Base-by-base conservation (phyloP, 2,797 vertebrate species). In the Staurois parvus region DNA sequence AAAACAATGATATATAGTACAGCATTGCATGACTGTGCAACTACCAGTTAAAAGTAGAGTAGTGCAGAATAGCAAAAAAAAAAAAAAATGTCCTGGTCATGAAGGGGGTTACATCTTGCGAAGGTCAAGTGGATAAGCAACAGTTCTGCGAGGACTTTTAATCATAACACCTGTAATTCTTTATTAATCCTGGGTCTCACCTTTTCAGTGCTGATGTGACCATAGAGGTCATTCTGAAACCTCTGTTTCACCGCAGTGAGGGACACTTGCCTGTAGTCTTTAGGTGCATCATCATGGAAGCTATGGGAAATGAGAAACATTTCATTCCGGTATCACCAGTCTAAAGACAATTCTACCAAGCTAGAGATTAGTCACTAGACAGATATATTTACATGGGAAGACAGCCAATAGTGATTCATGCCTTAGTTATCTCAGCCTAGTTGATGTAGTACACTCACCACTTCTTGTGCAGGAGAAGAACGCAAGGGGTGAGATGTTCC, bases 161-260 rank as follows among this genome's bases (percentile, higher is more conserved):
- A 52, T 52, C 15, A 24, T 59, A n/a, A 59, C 0, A 59, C 8
- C 6, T 24, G 6, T 24, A 9, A 59, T 59, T 52, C 15, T 6
- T 64, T 64, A 11, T 10, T 26, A n/a, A n/a, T 4, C 28, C 7
- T 7, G 1, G 3, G 28, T n/a, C 75, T 87, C 69, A 99, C 98
- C 94, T 94, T 91, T 37, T 98, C 96, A 90, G 95, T 97, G 88
- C 97, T 96, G 91, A 99, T 97, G 80, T 96, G 94, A 26, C 95
- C 95, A 10, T 96, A 97, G 56, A 92, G 90, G 26, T 97, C 95
- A 30, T 98, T 97, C 90, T 99, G 97, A 87, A 99, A 99, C 56
- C 98, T 94, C 83, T 99, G 98, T 84, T 96, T 98, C 4, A 99
- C 98, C 0, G 98, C 98, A 0, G 96, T 98, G 70, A 99, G 94